Base-by-base conservation (phyloP, 2,113 vertebrate species). In the Corythoichthys haematopterus region DNA sequence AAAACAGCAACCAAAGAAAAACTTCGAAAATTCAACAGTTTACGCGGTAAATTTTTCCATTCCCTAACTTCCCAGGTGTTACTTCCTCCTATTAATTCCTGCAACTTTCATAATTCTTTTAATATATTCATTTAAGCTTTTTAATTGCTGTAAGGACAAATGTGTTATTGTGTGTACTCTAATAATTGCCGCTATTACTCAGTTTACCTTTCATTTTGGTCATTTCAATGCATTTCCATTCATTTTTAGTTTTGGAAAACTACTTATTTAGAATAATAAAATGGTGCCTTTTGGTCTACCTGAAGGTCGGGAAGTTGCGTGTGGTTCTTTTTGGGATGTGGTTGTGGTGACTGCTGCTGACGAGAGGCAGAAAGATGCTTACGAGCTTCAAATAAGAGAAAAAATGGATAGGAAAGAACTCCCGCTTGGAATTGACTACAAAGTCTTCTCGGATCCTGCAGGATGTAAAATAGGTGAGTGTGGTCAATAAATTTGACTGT, bases 331-430 rank as follows among this genome's bases (percentile, higher is more conserved):
- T 64, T 98, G 95, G 96, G 94, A 98, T 51, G 78, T 92, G 51
- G 94, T 96, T 75, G 92, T 86, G 43, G 82, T 98, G 75, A 95
- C 94, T 43, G 94, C 96, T 2, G 92, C 87, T 55, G 94, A 98
- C 74, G 85, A 80, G 68, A 84, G 87, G 52, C 96, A 98, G 83
- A 93, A 86, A 75, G 74, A 77, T n/a, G 92, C 90, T 0, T 98
- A 94, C 28, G 90, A 92, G 77, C 85, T 90, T 69, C 95, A 97
- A 82, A 86, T 98, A 37, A 73, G 78, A 0, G 84, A 86, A 65
- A 98, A 98, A 78, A 77, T 94, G 14, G 47, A 82, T n/a, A 85
- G 91, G 53, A 89, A 68, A 6, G 94, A 95, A 68, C 90, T 97
- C 20, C 96, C 96, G 0, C 80, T 91, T 33, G 91, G 90, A 4